A percentile compares a stretch with the other conserved stretches of the same genome.
Evolutionary conservation across 1,140 invertebrate species (phyloP).

Genomic region (Lethocerus indicus): DNA sequence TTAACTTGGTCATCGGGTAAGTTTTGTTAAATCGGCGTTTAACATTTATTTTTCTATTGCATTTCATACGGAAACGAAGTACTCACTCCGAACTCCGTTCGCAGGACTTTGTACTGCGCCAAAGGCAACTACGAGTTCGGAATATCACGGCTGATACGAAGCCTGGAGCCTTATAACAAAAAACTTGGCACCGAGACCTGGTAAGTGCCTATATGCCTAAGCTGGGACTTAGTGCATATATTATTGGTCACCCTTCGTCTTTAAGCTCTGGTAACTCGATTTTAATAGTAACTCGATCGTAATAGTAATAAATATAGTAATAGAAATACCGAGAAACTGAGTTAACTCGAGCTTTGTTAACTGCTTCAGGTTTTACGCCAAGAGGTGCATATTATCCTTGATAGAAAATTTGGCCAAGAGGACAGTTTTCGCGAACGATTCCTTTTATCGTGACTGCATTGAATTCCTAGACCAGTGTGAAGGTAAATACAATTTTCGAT

Average conservation of each 20-base stretch:
- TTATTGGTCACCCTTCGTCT: background rate
- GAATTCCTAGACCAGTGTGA: conserved; percentile 86
- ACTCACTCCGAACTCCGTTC: conserved; percentile 17
- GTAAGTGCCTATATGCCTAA: conserved; percentile 24
- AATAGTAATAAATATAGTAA: background rate
- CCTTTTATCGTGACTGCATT: conserved; percentile 77
- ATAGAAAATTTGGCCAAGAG: conserved; percentile 87
- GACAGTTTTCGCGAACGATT: conserved; percentile 74
- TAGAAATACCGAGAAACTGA: background rate
- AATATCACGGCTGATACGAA: conserved; percentile 92
- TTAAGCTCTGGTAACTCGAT: background rate
- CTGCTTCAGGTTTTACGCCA: conserved; percentile 62
- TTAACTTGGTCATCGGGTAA: conserved; percentile 93
- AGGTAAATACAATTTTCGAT: conserved; percentile 25
- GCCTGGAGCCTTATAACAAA: conserved; percentile 87
- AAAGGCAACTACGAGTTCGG: conserved; percentile 99
- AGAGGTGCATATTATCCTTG: conserved; percentile 83
- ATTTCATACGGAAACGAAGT: background rate
- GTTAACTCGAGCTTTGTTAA: background rate
- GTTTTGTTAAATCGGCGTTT: conserved; percentile 2
- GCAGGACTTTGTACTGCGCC: conserved; percentile 83
- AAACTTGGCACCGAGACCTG: conserved; percentile 93
- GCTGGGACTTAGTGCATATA: background rate
- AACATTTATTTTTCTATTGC: background rate
- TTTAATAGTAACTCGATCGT: background rate